Conservation (phyloP, 2,797 vertebrate species). For the Argya squamiceps region DNA sequence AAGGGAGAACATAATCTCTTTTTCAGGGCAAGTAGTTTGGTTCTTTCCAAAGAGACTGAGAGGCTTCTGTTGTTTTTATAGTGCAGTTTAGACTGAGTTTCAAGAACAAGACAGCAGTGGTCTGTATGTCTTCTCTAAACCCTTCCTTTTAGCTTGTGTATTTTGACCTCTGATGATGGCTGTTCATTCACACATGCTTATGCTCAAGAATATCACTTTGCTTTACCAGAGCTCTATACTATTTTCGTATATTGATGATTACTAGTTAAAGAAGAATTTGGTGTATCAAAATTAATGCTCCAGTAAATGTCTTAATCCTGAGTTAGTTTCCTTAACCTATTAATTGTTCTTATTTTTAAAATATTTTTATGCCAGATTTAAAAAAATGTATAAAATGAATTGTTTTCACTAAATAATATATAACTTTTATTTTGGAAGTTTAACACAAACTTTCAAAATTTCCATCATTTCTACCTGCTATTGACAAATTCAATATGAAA, state of each 20-base stretch:
- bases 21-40: background rate
- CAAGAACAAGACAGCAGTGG: background rate
- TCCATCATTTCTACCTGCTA: background rate
- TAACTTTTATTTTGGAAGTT: background rate
- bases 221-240: background rate
- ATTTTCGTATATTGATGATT: background rate
- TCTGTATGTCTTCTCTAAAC: background rate
- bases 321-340: background rate
- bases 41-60: background rate
- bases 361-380: background rate
- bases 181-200: background rate
- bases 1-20: background rate
- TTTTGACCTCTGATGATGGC: background rate
- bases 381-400: background rate
- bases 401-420: background rate
- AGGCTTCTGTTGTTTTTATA: background rate
- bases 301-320: background rate
- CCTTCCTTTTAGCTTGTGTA: background rate
- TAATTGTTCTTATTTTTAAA: background rate
- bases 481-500: background rate
- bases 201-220: background rate
- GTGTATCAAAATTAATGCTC: fast-evolving
- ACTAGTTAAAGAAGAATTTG: background rate
- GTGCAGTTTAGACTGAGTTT: background rate
- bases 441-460: background rate